phyloP scores from a whole-genome alignment of 2,888 invertebrate species.

The Noctua comes region DNA sequence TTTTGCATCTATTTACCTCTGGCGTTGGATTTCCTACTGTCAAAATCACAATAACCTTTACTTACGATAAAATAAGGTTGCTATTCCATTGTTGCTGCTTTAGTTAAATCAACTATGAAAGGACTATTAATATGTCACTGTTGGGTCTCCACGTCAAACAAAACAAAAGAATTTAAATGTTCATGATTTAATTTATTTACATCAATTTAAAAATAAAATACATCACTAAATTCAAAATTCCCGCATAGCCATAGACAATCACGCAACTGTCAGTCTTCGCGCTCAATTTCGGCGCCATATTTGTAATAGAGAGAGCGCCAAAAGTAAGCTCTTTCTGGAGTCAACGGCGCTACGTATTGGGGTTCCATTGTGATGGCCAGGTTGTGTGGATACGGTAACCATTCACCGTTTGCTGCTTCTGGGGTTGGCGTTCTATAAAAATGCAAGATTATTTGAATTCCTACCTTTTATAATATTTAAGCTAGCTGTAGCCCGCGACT shows the following conservation, averaged over 20 bases:
- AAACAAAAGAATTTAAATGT: background rate
- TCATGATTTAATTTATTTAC: background rate
- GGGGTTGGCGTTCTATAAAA: conserved; percentile 81
- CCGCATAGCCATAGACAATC: conserved; percentile 19
- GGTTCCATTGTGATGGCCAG: conserved; percentile 84
- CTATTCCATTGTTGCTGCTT: background rate
- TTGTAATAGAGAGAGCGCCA: conserved; percentile 83
- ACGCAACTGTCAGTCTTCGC: conserved; percentile 50
- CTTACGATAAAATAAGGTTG: background rate
- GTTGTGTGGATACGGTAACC: conserved; percentile 83
- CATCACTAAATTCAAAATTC: background rate
- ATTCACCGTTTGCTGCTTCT: conserved; percentile 81
- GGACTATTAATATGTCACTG: background rate
- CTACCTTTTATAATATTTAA: background rate
- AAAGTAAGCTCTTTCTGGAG: conserved; percentile 84
- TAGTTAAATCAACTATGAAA: background rate
- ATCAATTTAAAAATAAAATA: conserved; percentile 10
- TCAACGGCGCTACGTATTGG: conserved; percentile 83
- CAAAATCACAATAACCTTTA: background rate
- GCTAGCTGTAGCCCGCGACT: too few relatives aligned
- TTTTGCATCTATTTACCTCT: background rate
- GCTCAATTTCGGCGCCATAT: conserved; percentile 81
- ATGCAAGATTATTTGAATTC: background rate
- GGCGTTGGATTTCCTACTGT: background rate
- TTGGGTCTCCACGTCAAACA: background rate